A percentile compares a stretch with the other conserved stretches of the same genome.
phyloP scores from a whole-genome alignment of 1,140 invertebrate genomes.

The Lasaia peninsularis region DNA sequence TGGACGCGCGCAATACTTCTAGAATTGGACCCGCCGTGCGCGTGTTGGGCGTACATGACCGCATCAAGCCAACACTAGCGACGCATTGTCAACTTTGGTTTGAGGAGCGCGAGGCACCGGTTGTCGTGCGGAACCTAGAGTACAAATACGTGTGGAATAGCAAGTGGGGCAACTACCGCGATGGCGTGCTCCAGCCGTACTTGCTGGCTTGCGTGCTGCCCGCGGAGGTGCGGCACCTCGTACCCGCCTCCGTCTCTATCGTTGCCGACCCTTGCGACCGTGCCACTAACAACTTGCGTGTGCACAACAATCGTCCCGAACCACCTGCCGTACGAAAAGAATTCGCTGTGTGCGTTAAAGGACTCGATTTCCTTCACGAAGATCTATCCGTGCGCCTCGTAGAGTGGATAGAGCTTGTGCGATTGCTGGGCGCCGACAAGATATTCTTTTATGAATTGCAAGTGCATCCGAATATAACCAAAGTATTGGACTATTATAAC shows the following conservation, averaged over 20 bases:
- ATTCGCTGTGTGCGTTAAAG: conserved; percentile 97
- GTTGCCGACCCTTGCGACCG: conserved; percentile 91
- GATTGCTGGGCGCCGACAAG: conserved; percentile 92
- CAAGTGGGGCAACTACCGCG: conserved; percentile 96
- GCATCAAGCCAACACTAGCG: conserved; percentile 89
- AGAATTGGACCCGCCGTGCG: conserved; percentile 88
- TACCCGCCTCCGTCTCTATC: conserved; percentile 91
- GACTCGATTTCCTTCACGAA: conserved; percentile 92
- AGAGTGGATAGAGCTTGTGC: conserved; percentile 96
- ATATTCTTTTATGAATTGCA: conserved; percentile 95
- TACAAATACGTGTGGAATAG: conserved; percentile 97
- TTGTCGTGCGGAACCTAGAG: conserved; percentile 88
- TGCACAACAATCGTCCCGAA: conserved; percentile 87
- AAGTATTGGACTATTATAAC: conserved; percentile 91
- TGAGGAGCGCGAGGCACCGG: conserved; percentile 87
- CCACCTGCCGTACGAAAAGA: conserved; percentile 78
- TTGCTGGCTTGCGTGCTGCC: conserved; percentile 92
- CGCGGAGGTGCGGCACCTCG: conserved; percentile 82
- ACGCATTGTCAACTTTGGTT: conserved; percentile 95
- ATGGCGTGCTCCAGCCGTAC: conserved; percentile 94
- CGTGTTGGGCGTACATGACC: conserved; percentile 93
- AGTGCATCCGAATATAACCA: conserved; percentile 93
- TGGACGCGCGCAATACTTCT: conserved; percentile 88
- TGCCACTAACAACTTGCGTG: conserved; percentile 90
- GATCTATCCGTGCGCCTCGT: conserved; percentile 92